Conservation (phyloP, 2,888 invertebrate genomes). For the Temnothorax unifasciatus region DNA sequence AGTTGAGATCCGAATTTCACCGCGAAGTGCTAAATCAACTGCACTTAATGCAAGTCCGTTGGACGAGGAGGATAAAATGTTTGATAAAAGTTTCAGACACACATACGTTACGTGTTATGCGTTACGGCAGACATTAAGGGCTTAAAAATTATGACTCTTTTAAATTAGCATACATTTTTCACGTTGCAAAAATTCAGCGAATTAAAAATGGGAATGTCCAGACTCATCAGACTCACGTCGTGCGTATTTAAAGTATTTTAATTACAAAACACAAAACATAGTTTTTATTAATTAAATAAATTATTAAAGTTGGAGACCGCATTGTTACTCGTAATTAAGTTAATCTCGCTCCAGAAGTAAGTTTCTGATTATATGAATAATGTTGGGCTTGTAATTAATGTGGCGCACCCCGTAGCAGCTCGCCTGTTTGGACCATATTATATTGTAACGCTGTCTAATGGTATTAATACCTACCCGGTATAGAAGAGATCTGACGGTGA, state of each 20-base stretch:
- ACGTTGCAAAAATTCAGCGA: neutral
- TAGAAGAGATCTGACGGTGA: slow-evolving; percentile 4
- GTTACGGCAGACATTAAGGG: neutral
- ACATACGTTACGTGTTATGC: neutral
- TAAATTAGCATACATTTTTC: slow-evolving; percentile 22
- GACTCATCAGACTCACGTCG: neutral
- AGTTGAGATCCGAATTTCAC: slow-evolving; percentile 53
- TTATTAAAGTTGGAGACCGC: neutral
- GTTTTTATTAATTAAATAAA: neutral
- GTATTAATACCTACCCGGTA: neutral
- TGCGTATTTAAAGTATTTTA: neutral
- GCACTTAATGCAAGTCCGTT: slow-evolving; percentile 45
- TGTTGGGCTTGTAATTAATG: slow-evolving; percentile 24
- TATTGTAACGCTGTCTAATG: slow-evolving; percentile 26
- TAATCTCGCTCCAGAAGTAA: neutral
- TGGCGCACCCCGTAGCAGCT: neutral
- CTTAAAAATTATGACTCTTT: slow-evolving; percentile 28
- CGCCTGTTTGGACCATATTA: neutral
- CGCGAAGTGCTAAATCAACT: slow-evolving; percentile 57
- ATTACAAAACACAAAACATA: neutral
- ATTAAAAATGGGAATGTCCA: neutral
- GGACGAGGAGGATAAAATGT: slow-evolving; percentile 7
- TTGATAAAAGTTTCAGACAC: slow-evolving; percentile 41
- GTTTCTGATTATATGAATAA: slow-evolving; percentile 24
- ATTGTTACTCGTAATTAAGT: slow-evolving; percentile 10